phyloP scores from a whole-genome alignment of 2,113 vertebrate genomes.

The Megaceryle maxima region DNA sequence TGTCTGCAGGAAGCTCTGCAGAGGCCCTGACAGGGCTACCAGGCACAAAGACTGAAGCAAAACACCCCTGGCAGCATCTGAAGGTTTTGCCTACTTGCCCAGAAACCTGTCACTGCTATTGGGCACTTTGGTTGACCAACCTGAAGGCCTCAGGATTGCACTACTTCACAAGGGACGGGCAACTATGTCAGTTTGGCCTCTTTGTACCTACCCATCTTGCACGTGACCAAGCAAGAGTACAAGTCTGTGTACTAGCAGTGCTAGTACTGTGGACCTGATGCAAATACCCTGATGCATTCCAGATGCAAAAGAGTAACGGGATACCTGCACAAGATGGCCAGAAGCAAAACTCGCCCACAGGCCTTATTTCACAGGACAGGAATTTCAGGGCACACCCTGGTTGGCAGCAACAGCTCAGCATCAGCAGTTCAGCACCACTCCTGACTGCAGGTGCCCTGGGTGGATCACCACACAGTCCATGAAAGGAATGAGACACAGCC shows the following conservation, averaged over 20 bases:
- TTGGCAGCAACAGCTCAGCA: not conserved
- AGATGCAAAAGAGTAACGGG: not conserved
- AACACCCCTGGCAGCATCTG: not conserved
- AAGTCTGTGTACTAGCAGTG: rapidly evolving
- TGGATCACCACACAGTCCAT: rapidly evolving
- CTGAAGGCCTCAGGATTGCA: not conserved
- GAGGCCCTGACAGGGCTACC: not conserved
- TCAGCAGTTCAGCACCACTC: not conserved
- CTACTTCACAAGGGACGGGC: not conserved
- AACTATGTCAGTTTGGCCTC: not conserved
- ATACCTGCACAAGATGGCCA: not conserved
- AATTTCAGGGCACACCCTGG: not conserved
- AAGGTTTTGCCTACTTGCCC: not conserved
- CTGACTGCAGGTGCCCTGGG: not conserved
- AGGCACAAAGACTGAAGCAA: not conserved
- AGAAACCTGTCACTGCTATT: not conserved
- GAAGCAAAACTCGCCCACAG: not conserved
- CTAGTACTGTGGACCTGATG: rapidly evolving
- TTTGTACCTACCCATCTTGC: not conserved
- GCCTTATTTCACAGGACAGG: not conserved
- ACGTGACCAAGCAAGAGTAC: not conserved
- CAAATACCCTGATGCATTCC: not conserved
- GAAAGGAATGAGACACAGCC: not conserved
- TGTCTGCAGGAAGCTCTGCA: not conserved
- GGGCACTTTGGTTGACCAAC: not conserved